These are phyloP conservation scores for Cottus gobio DNA, from an alignment of 2,113 vertebrate species.

Conservation along the genomic window DNA sequence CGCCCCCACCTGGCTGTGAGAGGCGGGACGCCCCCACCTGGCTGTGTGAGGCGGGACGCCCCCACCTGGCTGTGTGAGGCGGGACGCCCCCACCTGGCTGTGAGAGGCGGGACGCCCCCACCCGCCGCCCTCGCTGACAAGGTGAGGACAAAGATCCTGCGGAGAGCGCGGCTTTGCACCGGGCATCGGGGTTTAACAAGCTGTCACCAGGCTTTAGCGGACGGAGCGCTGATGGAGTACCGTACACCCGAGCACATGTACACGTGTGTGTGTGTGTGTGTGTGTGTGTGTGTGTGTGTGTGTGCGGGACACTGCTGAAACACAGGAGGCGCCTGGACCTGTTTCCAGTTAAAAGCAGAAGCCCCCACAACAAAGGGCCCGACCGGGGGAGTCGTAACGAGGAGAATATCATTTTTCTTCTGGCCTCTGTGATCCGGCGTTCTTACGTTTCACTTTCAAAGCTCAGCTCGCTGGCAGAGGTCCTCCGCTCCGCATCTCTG, in stretches of 20 bases:
- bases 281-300: slow-evolving; percentile 6
- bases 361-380: slow-evolving; percentile 89
- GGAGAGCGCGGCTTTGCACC: slow-evolving; percentile 59
- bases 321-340: slow-evolving; percentile 79
- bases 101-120: slow-evolving; percentile 25
- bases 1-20: too few relatives aligned
- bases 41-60: too few relatives aligned
- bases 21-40: too few relatives aligned
- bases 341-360: slow-evolving; percentile 94
- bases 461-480: slow-evolving; percentile 81
- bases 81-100: slow-evolving; percentile 49
- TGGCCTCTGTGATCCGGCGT: slow-evolving; percentile 90
- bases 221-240: slow-evolving; percentile 41
- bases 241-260: slow-evolving; percentile 9
- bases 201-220: slow-evolving; percentile 68
- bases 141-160: slow-evolving; percentile 67
- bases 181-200: slow-evolving; percentile 73
- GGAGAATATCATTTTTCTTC: slow-evolving; percentile 93
- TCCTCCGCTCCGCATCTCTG: slow-evolving; percentile 65
- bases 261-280: slow-evolving; percentile 25
- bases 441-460: slow-evolving; percentile 94
- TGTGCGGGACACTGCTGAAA: slow-evolving; percentile 50
- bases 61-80: slow-evolving; percentile 46
- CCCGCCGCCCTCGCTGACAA: slow-evolving; percentile 50
- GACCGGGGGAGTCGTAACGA: slow-evolving; percentile 82